A percentile compares a stretch with the other conserved stretches of the same genome.
Conservation (phyloP, 2,113 vertebrate species). For the Andinoacara biseriatus region DNA sequence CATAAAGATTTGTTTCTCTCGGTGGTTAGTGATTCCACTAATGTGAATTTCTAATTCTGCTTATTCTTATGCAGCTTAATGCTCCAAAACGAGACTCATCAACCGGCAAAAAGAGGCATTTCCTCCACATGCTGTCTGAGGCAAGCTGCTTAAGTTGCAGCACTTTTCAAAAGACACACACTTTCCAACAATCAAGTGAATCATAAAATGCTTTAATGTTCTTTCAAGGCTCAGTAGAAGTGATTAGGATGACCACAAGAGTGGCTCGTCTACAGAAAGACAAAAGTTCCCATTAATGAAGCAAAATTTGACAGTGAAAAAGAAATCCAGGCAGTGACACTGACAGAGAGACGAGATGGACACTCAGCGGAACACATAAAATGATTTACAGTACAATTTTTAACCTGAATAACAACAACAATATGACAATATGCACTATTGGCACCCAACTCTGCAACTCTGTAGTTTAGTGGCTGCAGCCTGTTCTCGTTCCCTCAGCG, state of each 20-base stretch:
- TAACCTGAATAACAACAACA: constrained; percentile 36
- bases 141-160: background rate
- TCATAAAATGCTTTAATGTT: constrained; percentile 70
- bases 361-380: constrained; percentile 17
- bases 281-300: constrained; percentile 49
- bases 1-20: background rate
- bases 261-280: constrained; percentile 52
- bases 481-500: background rate
- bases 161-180: background rate
- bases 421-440: constrained; percentile 20
- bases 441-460: constrained; percentile 14
- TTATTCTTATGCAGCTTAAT: background rate
- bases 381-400: constrained; percentile 25
- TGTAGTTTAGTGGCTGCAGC: background rate
- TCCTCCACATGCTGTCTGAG: background rate
- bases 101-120: background rate
- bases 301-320: constrained; percentile 24
- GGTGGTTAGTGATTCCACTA: background rate
- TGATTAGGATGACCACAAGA: constrained; percentile 30
- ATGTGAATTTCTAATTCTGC: background rate
- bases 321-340: constrained; percentile 43
- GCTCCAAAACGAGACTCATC: background rate
- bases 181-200: constrained; percentile 9
- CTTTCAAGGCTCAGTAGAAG: constrained; percentile 59
- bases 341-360: constrained; percentile 22